Conservation (phyloP, 2,113 vertebrate genomes). For the Thermophis baileyi region DNA sequence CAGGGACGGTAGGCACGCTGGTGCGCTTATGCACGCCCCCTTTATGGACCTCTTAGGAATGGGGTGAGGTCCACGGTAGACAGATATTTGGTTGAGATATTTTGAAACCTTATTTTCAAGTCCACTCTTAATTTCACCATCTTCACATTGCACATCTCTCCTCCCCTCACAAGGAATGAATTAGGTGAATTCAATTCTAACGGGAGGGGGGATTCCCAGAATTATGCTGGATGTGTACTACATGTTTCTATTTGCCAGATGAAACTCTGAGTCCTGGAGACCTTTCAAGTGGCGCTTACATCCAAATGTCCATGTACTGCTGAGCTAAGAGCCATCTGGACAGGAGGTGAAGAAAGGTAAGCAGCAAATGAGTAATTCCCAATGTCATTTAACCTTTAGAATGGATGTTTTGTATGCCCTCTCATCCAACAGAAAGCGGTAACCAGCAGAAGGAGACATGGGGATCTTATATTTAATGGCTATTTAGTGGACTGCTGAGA, state of each 20-base stretch:
- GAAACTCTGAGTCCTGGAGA: conserved; percentile 44
- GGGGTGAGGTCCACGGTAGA: too few relatives aligned
- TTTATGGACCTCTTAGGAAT: too few relatives aligned
- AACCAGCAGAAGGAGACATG: conserved; percentile 57
- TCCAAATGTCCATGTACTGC: conserved; percentile 43
- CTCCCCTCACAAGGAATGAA: background rate
- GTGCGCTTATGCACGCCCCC: too few relatives aligned
- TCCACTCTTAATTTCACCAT: background rate
- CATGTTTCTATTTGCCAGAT: background rate
- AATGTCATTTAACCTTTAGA: conserved; percentile 56
- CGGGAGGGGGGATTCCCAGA: background rate
- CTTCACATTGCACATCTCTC: background rate
- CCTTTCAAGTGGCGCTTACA: conserved; percentile 44
- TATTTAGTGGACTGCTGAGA: conserved; percentile 55
- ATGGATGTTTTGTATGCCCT: conserved; percentile 46
- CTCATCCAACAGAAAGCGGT: conserved; percentile 41
- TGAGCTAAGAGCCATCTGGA: conserved; percentile 37
- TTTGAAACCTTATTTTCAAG: background rate
- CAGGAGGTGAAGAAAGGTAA: conserved; percentile 44
- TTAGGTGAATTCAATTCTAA: background rate
- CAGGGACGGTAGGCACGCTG: too few relatives aligned
- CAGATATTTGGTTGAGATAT: too few relatives aligned
- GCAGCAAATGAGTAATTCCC: conserved; percentile 41
- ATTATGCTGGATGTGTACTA: conserved; percentile 4
- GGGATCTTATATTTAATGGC: conserved; percentile 49